Base-by-base conservation (phyloP, 2,888 invertebrate genomes). In the Coremacera marginata region DNA sequence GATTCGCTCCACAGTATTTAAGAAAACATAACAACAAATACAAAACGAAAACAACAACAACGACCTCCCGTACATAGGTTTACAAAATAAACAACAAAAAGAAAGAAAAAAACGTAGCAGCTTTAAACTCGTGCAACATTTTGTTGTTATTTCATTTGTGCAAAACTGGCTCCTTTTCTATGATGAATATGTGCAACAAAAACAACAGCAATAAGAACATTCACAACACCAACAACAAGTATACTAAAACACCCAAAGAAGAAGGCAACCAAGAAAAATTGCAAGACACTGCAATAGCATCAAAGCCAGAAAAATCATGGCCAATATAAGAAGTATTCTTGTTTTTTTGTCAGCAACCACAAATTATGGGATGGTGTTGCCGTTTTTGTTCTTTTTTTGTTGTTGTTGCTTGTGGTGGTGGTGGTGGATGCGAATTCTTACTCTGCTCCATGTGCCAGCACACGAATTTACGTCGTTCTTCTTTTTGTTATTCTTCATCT, bases 361-460 rank as follows among this genome's bases (percentile, higher is more conserved):
- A 62, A 34, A 37, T 7, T 25, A 31, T 71, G 49, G 44, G 44
- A 65, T 68, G 67, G 8, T 27, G 67, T 60, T 22, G 19, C 22
- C 19, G 49, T 37, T 63, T 34, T 27, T 22, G 60, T 57, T 16
- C 34, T 16, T 68, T 49, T 57, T 62, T 16, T 67, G 77, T 67
- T 75, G 62, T 19, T 74, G 78, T 19, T 79, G 80, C 7, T 70
- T 14, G 22, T 60, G 60, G 44, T 72, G 72, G 25, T 44, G 72
- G 44, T 60, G 71, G 44, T 22, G 37, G 60, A 19, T 19, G 22
- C 31, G 16, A 31, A 34, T 37, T 44, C 37, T 37, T 16, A 25
- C 57, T 49, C 25, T 55, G 49, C 67, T 68, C 67, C 62, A 70
- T 70, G 60, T 62, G 75, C 62, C 62, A 70, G 70, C 75, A 75